Evolutionary conservation across 1,140 invertebrate species (phyloP), one percentile per base, ranked within the genome.

Genomic region (Venturia canescens): DNA sequence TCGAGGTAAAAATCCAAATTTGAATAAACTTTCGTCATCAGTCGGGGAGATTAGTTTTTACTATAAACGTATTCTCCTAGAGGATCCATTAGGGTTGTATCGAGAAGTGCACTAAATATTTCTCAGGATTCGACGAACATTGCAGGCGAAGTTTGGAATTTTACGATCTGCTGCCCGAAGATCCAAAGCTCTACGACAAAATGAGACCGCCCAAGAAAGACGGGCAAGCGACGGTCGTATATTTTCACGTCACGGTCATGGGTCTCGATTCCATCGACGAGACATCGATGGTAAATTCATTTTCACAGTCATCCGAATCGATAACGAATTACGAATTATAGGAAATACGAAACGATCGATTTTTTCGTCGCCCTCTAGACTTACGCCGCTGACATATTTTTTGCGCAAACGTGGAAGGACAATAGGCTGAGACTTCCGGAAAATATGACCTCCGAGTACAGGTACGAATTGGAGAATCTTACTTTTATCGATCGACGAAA

Each of bases 211-310:
- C 97, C 1, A 97, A 97, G 86, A 96, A 96, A 87, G 96, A 97
- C 89, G 96, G 96, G 6, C 94, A 96, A 82, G 95, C 97, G 0
- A 98, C 97, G 1, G 95, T 94, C 26, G 97, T 98, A 3, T 95
- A 95, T 89, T 98, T 98, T 91, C 97, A 98, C 88, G 97, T 98
- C 0, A 98, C 97, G 0, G 97, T 98, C 11, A 97, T 98, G 96
- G 96, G 97, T 9, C 91, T 98, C 63, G 97, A 98, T 91, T 98
- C 97, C 16, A 98, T 98, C 60, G 97, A 98, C 86, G 97, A 98
- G 90, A 97, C 95, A 84, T 98, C 97, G 13, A 98, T 98, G 97
- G 96, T 97, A 93, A 89, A 86, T 83, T 29, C 38, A 27, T 74
- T 16, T 34, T 38, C 1, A 66, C n/a, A 5, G n/a, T 38, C 63